These are phyloP conservation scores for Diplolepis rosae DNA, from an alignment of 2,888 invertebrate genomes.

Conservation along the genomic window DNA sequence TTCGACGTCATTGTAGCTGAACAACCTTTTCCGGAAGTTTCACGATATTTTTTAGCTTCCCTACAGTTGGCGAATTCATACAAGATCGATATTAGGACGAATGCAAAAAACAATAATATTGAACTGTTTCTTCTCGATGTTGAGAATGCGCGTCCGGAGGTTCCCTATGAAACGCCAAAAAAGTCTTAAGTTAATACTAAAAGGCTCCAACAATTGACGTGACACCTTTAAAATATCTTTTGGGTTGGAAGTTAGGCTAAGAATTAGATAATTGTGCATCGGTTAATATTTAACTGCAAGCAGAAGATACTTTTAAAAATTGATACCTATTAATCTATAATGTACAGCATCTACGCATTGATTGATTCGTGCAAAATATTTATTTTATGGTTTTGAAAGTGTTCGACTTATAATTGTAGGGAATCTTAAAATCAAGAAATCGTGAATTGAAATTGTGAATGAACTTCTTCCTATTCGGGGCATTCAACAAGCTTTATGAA, in stretches of 20 bases:
- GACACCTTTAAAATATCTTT: background rate
- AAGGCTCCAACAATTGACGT: background rate
- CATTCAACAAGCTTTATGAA: constrained; percentile 54
- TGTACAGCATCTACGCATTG: background rate
- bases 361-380: background rate
- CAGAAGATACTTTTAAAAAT: background rate
- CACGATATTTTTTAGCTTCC: constrained; percentile 81
- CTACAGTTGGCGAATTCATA: constrained; percentile 78
- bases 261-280: background rate
- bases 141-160: background rate
- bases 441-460: too few relatives aligned
- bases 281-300: background rate
- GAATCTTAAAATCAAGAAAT: too few relatives aligned
- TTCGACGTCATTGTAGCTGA: constrained; percentile 75
- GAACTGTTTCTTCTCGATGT: background rate
- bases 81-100: constrained; percentile 16
- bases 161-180: constrained; percentile 1
- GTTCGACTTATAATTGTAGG: too few relatives aligned
- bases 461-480: constrained; percentile 35
- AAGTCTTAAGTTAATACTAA: background rate
- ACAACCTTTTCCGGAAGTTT: constrained; percentile 77
- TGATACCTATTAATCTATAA: background rate
- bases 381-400: background rate
- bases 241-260: background rate
- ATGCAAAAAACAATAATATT: background rate